Base-by-base conservation (phyloP, 1,140 invertebrate species). In the Dermatophagoides farinae region DNA sequence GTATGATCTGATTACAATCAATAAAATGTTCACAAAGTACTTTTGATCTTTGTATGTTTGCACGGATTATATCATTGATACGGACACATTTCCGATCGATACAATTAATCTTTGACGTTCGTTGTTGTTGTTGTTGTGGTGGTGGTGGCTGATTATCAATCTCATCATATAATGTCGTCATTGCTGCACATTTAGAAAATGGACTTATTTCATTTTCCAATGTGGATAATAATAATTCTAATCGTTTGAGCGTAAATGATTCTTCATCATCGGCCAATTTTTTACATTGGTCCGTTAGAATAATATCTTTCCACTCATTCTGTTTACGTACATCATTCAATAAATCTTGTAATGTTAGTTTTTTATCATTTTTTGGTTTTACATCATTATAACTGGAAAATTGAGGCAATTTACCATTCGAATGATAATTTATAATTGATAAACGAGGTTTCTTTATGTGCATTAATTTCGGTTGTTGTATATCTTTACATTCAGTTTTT, bases 221-320 rank as follows among this genome's bases (percentile, higher is more conserved):
- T 31, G 12, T 49, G 9, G 64, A 40, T 38, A 64, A 57, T 40
- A 65, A 61, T 10, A 53, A 55, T 39, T 43, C 57, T 20, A 66
- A 47, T 47, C 59, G 39, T 12, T 60, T 20, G n/a, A 53, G 37
- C 6, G 61, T 25, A 37, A 57, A 22, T 6, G 38, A 20, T 51
- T 65, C 61, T 14, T 54, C 61, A 68, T 73, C 73, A 71, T 88
- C 73, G 93, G 72, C 72, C 91, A 12, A 31, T 25, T 55, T 86
- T 68, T 93, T 87, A 80, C 95, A 84, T 77, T 93, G 88, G 31
- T 87, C 81, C 16, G 81, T 84, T 53, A 95, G 76, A 74, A 93
- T 86, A 76, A 88, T 82, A 37, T 95, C 77, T 75, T 95, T 95
- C 90, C 90, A 97, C 12, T 89, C 90, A n/a, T 88, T 78, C 73